Evolutionary conservation across 2,888 invertebrate genomes (phyloP), one percentile per base, ranked within the genome.

Genomic region (Leptura quadrifasciata): DNA sequence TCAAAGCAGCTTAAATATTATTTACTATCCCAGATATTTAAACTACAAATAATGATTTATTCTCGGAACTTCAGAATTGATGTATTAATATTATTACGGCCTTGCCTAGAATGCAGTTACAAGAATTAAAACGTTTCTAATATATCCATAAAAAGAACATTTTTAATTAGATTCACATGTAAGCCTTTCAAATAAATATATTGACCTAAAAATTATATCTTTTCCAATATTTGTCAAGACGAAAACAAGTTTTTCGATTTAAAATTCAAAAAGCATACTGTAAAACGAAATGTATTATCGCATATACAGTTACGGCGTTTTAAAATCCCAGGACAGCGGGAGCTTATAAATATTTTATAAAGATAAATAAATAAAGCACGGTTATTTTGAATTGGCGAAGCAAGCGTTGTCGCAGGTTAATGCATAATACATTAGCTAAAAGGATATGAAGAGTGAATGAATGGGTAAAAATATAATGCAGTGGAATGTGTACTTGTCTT

Each of bases 341-440:
- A 9, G 21, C 52, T 57, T 57, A 68, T 55, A 68, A 68, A 68
- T 68, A 68, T 68, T 54, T 57, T 57, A 68, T 57, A 68, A 52
- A 52, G 35, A 61, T 52, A 68, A 57, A 68, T 68, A 68, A 68
- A 68, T 68, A 55, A 68, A 55, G 55, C 31, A 68, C 68, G 68
- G 68, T 68, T 68, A 68, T 68, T 55, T 21, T 55, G 27, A 55
- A 31, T 55, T 55, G 55, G 68, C 68, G 15, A 24, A 52, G 21
- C 60, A 27, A 17, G 55, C 31, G 68, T 54, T 54, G 55, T 57
- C 27, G 8, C 24, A 17, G 17, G 9, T 10, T 65, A 35, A 18
- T 68, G 68, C 27, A 68, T 68, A 17, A 68, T 18, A 31, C 21
- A 68, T 57, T 12, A 57, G 17, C 54, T 20, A 24, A 8, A 27